Evolutionary conservation across 2,797 vertebrate genomes (phyloP), one percentile per base, ranked within the genome.

Genomic region (Neosalanx taihuensis): DNA sequence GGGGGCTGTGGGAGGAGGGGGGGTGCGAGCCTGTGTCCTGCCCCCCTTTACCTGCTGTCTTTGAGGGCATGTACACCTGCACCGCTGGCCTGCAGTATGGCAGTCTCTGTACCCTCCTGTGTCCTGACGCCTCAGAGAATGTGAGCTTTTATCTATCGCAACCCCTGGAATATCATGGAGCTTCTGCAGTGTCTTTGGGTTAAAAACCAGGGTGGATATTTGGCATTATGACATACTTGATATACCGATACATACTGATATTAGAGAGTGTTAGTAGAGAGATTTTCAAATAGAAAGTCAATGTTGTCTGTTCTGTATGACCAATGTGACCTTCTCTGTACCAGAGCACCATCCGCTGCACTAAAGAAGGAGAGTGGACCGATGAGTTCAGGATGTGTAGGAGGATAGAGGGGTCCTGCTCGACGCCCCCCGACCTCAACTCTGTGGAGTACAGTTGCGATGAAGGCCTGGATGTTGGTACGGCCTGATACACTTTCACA

Each of bases 31-130:
- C 97, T 0, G 93, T 98, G 75, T 88, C 92, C 18, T 99, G 98
- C 1, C 90, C 93, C 18, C 85, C 93, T 0, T 89, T 94, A 0
- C 91, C 94, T 0, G 92, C 92, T 0, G 89, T 98, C 23, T 98
- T 98, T 3, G 91, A 97, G 75, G 97, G 96, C 80, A 96, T 99
- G 96, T 99, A 97, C 81, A 92, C 90, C 78, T 99, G 98, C 83
- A 97, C 93, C 75, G 92, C 91, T 5, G 92, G 93, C 76, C 91
- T 95, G 9, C 77, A 91, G 83, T 94, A 96, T 46, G 86, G 94
- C 89, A 96, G 92, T 71, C 81, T 88, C 69, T 99, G 98, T 64
- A 86, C 94, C 12, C 89, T 99, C 79, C 92, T 61, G 76, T 99
- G 98, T 1, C 87, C 88, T 0, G 77, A 90, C 9, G 6, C 79